Base-by-base conservation (phyloP, 2,113 vertebrate genomes). In the Onychorhynchus coronatus region DNA sequence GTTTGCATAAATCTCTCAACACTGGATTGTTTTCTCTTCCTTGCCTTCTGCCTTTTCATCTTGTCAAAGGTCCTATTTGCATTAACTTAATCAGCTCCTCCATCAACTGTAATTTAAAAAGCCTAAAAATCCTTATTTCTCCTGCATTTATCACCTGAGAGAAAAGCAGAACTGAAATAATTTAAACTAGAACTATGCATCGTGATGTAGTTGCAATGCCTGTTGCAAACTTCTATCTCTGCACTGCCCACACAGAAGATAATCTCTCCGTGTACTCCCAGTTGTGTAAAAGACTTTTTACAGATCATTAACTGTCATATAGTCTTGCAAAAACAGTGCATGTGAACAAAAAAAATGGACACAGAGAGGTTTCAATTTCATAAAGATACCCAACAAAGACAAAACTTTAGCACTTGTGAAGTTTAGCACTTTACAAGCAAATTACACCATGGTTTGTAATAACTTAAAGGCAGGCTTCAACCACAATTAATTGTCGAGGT, bases 381-480 rank as follows among this genome's bases (percentile, higher is more conserved):
- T 39, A 31, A 66, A 84, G 37, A 37, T 18, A 13, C 7, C 6
- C 2, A 77, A 24, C 4, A 15, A 0, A 1, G 24, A 37, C 24
- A 86, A n/a, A 73, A 71, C 4, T 10, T 55, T 1, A 56, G 39
- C 30, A 35, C 7, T 52, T n/a, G 28, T 5, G 55, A 79, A 87
- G 10, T 25, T 73, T 11, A 82, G 41, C 11, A 31, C 5, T 85
- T 71, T 39, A 11, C 22, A 66, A 52, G 25, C 37, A 91, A 61
- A 73, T 77, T 42, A 55, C 18, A 50, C 14, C 6, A 2, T 2
- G 12, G 4, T 46, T 73, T 81, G 22, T 19, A 58, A 37, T 12
- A 91, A 71, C 12, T 41, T 53, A 10, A 11, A 68, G 37, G 9
- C 46, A 77, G 12, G 7, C 8, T 42, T 87, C 39, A 59, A 30